These are phyloP conservation scores for Burhinus bistriatus DNA, from an alignment of 2,113 vertebrate genomes.

Conservation along the genomic window DNA sequence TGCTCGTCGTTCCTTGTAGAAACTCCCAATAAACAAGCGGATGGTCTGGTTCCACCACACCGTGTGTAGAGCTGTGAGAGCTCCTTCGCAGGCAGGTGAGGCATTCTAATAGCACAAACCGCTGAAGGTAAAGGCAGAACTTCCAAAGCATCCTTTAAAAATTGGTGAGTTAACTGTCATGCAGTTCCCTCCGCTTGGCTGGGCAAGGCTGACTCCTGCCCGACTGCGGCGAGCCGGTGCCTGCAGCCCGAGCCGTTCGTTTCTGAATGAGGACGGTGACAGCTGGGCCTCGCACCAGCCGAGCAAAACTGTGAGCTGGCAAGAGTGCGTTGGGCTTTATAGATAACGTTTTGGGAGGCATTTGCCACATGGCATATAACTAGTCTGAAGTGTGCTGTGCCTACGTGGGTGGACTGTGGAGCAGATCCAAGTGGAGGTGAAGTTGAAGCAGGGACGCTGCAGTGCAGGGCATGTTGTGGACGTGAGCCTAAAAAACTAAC, in stretches of 20 bases:
- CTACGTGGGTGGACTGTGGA: neutral
- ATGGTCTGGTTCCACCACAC: neutral
- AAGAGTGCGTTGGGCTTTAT: neutral
- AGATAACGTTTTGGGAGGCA: neutral
- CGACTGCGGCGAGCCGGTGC: fast-evolving
- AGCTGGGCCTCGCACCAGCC: neutral
- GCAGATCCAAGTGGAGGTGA: neutral
- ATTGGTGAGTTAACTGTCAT: neutral
- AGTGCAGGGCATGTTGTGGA: neutral
- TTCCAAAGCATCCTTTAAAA: neutral
- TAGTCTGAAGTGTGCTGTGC: fast-evolving
- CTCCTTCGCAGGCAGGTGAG: neutral
- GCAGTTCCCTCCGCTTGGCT: fast-evolving
- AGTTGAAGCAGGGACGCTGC: neutral
- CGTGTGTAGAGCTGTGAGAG: fast-evolving
- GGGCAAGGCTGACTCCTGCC: neutral
- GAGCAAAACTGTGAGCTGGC: neutral
- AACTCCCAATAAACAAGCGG: neutral
- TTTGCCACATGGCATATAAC: neutral
- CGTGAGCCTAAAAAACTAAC: neutral
- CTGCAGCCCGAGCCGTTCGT: neutral
- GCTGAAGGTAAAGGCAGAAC: neutral
- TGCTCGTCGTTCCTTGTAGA: neutral
- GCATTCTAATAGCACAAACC: neutral
- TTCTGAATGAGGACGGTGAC: neutral